A percentile compares a stretch with the other conserved stretches of the same genome.
phyloP scores from a whole-genome alignment of 2,888 invertebrate species.

The Torymus texanus region DNA sequence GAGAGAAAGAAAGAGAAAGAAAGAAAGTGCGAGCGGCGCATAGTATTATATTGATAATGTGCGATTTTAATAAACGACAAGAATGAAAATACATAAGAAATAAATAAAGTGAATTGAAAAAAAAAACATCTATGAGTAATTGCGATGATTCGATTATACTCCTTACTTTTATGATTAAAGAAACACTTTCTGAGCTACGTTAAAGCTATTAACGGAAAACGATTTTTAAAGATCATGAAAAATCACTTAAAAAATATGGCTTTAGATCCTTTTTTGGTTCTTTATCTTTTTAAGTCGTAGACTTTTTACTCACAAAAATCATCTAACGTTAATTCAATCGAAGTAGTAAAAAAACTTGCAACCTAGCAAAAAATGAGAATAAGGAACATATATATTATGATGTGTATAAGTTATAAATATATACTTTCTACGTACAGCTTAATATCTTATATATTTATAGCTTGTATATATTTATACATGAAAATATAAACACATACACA shows the following conservation, averaged over 20 bases:
- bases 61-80: conserved; percentile 38
- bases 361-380: too few species aligned
- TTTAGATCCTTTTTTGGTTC: too few species aligned
- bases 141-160: conserved; percentile 12
- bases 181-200: background rate
- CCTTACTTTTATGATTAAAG: conserved; percentile 9
- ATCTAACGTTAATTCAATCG: too few species aligned
- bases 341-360: too few species aligned
- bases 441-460: conserved; percentile 62
- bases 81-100: conserved; percentile 37
- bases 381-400: conserved; percentile 51
- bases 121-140: background rate
- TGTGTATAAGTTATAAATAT: conserved; percentile 63
- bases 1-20: conserved; percentile 29
- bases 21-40: conserved; percentile 9
- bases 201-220: too few species aligned
- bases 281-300: too few species aligned
- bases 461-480: conserved; percentile 64
- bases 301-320: too few species aligned
- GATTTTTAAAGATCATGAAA: too few species aligned
- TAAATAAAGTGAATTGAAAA: conserved; percentile 35
- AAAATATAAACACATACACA: conserved; percentile 63
- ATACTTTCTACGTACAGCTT: conserved; percentile 32
- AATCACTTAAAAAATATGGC: too few species aligned
- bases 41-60: conserved; percentile 47